Base-by-base conservation (phyloP, 2,797 vertebrate species). In the Propithecus deckenii region DNA sequence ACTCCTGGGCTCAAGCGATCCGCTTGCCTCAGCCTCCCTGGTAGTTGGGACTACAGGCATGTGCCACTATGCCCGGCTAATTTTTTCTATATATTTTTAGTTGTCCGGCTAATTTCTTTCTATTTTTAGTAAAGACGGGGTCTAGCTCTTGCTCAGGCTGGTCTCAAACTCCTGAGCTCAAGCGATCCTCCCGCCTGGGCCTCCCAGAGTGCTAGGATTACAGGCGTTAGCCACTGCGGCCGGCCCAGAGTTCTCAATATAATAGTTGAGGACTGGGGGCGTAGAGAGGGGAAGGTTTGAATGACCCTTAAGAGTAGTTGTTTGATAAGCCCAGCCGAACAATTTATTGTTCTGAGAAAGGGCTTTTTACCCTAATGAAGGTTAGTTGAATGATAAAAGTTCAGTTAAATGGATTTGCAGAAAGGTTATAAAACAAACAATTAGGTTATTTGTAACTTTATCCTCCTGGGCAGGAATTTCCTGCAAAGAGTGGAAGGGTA, bases 111-210 rank as follows among this genome's bases (percentile, higher is more conserved):
- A 23, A 57, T 57, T 57, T 23, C 55, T 57, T 57, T 57, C 55
- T 57, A 23, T 57, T 57, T 57, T 57, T 57, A 23, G 55, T 23
- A 57, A 1, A 57, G 55, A 23, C 8, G 8, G 55, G 22, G 22
- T 57, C 55, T 57, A 3, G 55, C 22, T 23, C 8, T 57, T 57
- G 55, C 55, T 57, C 55, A 57, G 55, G 55, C 22, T 57, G 55
- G 22, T 57, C 22, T 57, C 22, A 0, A 57, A 57, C 55, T 57
- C 55, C 55, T 57, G 55, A 57, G 22, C 55, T 55, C 22, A 9
- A 55, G 3, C 3, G 7, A 55, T 55, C 55, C 3, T 7, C 55
- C 0, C 3, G 22, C 22, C 22, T 57, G 1, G 0, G 55, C 22
- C 55, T 57, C 55, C 55, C 55, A 4, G 55, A 57, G 22, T 23